Conservation (phyloP, 2,888 invertebrate genomes). For the Orthosia gothica region DNA sequence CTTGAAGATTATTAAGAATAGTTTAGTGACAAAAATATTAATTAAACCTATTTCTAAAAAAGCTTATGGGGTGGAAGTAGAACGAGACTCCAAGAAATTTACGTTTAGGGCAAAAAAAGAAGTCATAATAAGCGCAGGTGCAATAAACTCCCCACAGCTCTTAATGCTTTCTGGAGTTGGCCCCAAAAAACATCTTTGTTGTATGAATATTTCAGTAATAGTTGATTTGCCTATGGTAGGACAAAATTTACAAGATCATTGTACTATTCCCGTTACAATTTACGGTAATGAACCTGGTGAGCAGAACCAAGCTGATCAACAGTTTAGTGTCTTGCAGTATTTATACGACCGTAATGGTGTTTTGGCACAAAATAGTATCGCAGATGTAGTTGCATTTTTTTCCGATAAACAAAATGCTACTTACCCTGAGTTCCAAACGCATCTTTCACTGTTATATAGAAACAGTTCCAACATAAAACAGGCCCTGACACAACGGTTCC, state of each 20-base stretch:
- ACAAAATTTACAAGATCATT: constrained; percentile 90
- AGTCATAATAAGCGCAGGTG: constrained; percentile 87
- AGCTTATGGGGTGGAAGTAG: constrained; percentile 76
- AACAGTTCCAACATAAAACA: constrained; percentile 68
- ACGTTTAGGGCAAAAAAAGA: constrained; percentile 78
- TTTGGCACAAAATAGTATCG: constrained; percentile 85
- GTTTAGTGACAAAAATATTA: constrained; percentile 52
- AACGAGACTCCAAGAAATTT: constrained; percentile 76
- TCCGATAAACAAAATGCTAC: constrained; percentile 73
- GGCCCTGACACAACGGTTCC: constrained; percentile 19
- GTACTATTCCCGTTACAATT: constrained; percentile 81
- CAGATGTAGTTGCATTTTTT: constrained; percentile 88
- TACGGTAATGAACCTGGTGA: constrained; percentile 76
- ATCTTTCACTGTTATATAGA: constrained; percentile 72
- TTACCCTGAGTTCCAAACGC: constrained; percentile 80
- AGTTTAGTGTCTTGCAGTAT: constrained; percentile 86
- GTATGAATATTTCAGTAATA: constrained; percentile 80
- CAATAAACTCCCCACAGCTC: constrained; percentile 88
- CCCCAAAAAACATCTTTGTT: constrained; percentile 80
- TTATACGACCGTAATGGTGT: constrained; percentile 88
- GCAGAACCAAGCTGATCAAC: constrained; percentile 67
- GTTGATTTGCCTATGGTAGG: constrained; percentile 89
- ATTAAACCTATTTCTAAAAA: constrained; percentile 23
- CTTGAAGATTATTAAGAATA: constrained; percentile 73
- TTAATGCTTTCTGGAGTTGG: constrained; percentile 90